Conservation (phyloP, 2,797 vertebrate species). For the Halcyon smyrnensis region DNA sequence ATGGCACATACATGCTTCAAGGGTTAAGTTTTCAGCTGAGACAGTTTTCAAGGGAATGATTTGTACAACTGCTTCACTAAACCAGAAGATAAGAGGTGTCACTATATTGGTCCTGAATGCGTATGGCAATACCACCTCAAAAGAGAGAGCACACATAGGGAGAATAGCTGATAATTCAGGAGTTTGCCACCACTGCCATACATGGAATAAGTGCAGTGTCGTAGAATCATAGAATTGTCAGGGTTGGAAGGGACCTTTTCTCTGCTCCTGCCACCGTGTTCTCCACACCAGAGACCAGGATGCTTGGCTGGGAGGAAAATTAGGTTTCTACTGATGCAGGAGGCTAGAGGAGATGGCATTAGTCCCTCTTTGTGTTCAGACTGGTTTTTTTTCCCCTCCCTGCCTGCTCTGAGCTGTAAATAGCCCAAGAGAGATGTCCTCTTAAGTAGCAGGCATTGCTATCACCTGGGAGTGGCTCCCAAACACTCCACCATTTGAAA, state of each 20-base stretch:
- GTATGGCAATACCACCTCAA: not conserved
- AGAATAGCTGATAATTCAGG: not conserved
- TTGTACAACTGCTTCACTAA: not conserved
- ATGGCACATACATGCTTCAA: not conserved
- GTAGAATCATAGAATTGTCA: no score
- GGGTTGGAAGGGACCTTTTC: no score
- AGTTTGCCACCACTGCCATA: not conserved
- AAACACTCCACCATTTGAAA: not conserved
- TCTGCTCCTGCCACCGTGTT: not conserved
- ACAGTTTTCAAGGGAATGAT: not conserved
- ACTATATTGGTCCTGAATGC: not conserved
- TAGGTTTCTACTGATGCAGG: not conserved
- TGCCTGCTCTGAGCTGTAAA: not conserved
- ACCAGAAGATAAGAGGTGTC: not conserved
- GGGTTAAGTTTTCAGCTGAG: not conserved
- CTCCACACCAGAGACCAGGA: not conserved
- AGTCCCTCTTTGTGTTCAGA: not conserved
- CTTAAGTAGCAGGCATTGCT: not conserved
- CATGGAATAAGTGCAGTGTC: not conserved
- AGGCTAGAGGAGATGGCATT: not conserved
- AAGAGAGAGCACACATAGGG: not conserved
- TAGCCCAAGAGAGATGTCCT: not conserved
- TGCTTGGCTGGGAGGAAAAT: not conserved
- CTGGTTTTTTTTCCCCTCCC: not conserved
- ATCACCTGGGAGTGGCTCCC: slow-evolving; percentile 1